Evolutionary conservation across 2,113 vertebrate species (phyloP).

Genomic region (Haliaeetus leucogaster): DNA sequence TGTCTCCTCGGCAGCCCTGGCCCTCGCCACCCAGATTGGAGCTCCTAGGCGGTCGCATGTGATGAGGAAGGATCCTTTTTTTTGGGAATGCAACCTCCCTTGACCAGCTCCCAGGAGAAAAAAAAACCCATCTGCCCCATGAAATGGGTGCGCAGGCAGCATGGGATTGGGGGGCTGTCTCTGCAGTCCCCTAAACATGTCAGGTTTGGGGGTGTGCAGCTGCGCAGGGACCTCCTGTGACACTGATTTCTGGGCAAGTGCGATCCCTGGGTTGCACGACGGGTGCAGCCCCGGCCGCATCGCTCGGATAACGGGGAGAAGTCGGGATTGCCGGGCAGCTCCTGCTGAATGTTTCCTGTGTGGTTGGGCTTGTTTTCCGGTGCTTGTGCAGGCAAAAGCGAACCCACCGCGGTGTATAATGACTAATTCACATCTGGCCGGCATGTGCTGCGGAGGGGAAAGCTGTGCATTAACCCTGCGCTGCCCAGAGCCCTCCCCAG

Average conservation of each 20-base stretch:
- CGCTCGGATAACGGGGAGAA: accelerated
- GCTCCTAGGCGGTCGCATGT: accelerated
- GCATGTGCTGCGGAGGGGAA: not conserved
- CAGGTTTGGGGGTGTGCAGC: not conserved
- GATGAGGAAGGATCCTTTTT: not conserved
- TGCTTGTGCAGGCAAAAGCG: not conserved
- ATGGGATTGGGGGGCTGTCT: accelerated
- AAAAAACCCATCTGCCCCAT: accelerated
- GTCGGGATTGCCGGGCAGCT: not conserved
- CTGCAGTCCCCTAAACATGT: not conserved
- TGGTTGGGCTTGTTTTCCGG: not conserved
- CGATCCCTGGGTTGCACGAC: not conserved
- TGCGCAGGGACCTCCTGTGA: not conserved
- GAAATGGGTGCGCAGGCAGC: accelerated
- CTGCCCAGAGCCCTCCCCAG: not conserved
- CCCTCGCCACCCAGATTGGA: accelerated
- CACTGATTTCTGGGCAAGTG: accelerated
- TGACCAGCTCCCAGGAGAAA: not conserved
- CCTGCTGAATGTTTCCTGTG: not conserved
- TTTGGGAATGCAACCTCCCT: not conserved
- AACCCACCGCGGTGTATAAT: not conserved
- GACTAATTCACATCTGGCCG: not conserved
- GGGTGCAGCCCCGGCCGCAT: accelerated
- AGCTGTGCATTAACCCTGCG: not conserved
- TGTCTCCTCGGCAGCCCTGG: not conserved